Evolutionary conservation across 2,797 vertebrate species (phyloP), one percentile per base, ranked within the genome.

Genomic region (Sardinella longiceps): DNA sequence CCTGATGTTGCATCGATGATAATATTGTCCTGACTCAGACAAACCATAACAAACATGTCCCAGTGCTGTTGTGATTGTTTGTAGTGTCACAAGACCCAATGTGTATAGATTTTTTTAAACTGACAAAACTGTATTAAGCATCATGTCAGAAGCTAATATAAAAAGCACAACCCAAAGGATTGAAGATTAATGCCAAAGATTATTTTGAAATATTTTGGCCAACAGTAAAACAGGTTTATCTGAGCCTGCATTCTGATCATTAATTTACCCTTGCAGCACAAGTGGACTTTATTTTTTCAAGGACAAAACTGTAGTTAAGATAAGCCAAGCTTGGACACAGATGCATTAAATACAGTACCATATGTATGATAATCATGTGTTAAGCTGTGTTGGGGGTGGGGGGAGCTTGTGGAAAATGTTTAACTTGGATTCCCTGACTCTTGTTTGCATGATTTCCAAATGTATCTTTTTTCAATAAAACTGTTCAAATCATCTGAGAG

Each of bases 381-480:
- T 90, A 84, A 80, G 90, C 82, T 90, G 84, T 90, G 63, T 81
- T 56, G 83, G 81, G 53, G 60, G 83, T 80, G 53, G 60, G 84
- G 81, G 63, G 86, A 66, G 81, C 74, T 85, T 87, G 84, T 82
- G 87, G 85, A 89, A 86, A 82, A 80, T 83, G 81, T 81, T 23
- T 66, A 87, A 87, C 33, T 77, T 77, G 70, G 70, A 77, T 43
- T 77, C 70, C 70, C 70, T 63, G 83, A 89, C 87, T 89, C 91
- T 88, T 89, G 90, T 94, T 92, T 94, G 94, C 94, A 95, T 95
- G 94, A 92, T 90, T 90, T 88, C 86, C 88, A 74, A 51, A 81
- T 85, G 53, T 80, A 80, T 66, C 70, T 70, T 91, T 89, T 92
- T 89, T 86, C 86, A 90, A 87, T 48, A 84, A 84, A 30, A 48